These are phyloP conservation scores for Heptranchias perlo DNA, from an alignment of 2,113 vertebrate species.

Conservation along the genomic window DNA sequence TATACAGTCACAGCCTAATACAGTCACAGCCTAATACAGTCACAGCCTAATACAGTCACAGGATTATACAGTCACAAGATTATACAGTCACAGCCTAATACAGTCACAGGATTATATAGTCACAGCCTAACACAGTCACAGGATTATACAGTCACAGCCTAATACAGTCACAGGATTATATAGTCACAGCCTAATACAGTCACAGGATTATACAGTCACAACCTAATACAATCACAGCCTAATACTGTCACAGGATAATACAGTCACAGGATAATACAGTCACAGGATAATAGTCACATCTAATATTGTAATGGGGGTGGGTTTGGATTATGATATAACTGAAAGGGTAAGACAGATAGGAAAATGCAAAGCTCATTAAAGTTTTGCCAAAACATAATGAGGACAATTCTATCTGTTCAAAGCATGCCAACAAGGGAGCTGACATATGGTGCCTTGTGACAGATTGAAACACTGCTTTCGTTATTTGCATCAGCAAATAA, in stretches of 20 bases:
- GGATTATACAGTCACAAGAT: too few relatives aligned
- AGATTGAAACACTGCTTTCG: slow-evolving; percentile 23
- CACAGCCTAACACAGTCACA: neutral
- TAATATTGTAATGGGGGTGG: neutral
- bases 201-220: too few relatives aligned
- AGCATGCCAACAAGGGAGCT: neutral
- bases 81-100: neutral
- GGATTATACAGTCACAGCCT: neutral
- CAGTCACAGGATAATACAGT: too few relatives aligned
- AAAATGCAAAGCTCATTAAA: neutral
- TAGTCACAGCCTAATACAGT: neutral
- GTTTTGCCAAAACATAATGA: neutral
- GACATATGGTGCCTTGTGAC: neutral
- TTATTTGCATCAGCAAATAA: slow-evolving; percentile 16
- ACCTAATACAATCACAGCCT: neutral
- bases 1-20: neutral
- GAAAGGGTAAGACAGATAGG: neutral
- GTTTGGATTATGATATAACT: neutral
- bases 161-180: neutral
- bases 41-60: neutral
- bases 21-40: neutral
- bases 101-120: neutral
- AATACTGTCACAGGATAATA: neutral
- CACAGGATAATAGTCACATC: too few relatives aligned
- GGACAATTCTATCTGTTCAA: neutral